Evolutionary conservation across 2,797 vertebrate genomes (phyloP).

Genomic region (Cebuella pygmaea): DNA sequence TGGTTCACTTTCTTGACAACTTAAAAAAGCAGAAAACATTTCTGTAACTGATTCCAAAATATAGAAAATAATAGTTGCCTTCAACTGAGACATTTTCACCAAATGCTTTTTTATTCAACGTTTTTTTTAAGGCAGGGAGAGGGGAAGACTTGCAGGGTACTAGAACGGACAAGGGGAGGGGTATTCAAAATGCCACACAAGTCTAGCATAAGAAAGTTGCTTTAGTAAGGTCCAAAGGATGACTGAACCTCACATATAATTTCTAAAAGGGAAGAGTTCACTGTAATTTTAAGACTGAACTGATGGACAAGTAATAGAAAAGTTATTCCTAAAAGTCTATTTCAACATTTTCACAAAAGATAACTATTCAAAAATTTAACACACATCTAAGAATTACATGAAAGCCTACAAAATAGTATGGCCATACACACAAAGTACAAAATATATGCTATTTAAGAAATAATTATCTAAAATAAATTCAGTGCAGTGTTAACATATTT

Average conservation of each 20-base stretch:
- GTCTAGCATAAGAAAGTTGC: not conserved
- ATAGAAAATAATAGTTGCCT: not conserved
- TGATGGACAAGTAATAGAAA: slow-evolving; percentile 18
- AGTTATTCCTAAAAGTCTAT: slow-evolving; percentile 53
- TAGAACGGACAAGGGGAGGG: not conserved
- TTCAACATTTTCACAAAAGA: slow-evolving; percentile 39
- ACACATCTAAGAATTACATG: slow-evolving; percentile 40
- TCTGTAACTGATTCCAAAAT: slow-evolving; percentile 46
- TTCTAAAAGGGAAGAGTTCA: slow-evolving; percentile 36
- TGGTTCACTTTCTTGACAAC: not conserved
- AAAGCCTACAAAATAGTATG: slow-evolving; percentile 38
- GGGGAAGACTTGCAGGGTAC: not conserved
- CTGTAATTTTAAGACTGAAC: not conserved
- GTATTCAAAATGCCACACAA: slow-evolving; percentile 40
- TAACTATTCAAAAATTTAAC: slow-evolving; percentile 41
- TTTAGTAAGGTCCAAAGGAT: slow-evolving; percentile 42
- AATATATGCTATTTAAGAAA: slow-evolving; percentile 65
- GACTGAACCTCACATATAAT: not conserved
- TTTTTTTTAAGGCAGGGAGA: not conserved
- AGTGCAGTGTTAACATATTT: slow-evolving; percentile 44
- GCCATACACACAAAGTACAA: not conserved
- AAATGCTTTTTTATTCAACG: not conserved
- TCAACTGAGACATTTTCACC: slow-evolving; percentile 13
- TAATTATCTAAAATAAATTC: not conserved
- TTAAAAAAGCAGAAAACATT: not conserved